A percentile compares a stretch with the other conserved stretches of the same genome.
Evolutionary conservation across 2,113 vertebrate species (phyloP).

Genomic region (Grammomys dolichurus): DNA sequence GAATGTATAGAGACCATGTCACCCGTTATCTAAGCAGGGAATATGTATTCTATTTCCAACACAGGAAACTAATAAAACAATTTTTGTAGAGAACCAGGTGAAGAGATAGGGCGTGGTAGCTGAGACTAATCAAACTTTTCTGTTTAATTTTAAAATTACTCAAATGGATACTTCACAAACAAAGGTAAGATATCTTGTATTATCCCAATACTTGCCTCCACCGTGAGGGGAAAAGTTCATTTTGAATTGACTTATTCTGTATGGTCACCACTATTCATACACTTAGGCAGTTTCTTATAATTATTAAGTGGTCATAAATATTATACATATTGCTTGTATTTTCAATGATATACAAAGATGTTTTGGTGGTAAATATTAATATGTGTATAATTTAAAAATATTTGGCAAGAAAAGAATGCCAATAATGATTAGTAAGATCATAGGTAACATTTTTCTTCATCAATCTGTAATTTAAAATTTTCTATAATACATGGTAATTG

Average conservation of each 20-base stretch:
- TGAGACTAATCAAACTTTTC: slow-evolving; percentile 9
- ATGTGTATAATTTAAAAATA: background rate
- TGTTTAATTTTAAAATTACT: slow-evolving; percentile 26
- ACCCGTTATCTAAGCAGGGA: background rate
- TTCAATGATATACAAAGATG: background rate
- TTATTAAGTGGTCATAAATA: background rate
- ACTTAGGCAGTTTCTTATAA: slow-evolving; percentile 25
- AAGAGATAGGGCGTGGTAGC: background rate
- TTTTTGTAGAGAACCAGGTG: background rate
- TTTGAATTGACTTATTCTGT: slow-evolving; percentile 21
- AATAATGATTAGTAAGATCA: slow-evolving; percentile 5
- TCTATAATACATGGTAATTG: background rate
- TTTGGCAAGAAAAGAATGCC: background rate
- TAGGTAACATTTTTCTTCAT: background rate
- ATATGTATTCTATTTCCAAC: slow-evolving; percentile 17
- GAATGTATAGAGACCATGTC: background rate
- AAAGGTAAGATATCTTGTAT: slow-evolving; percentile 25
- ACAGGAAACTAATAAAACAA: slow-evolving; percentile 49
- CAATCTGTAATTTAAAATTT: background rate
- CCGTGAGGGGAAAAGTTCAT: background rate
- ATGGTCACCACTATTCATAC: background rate
- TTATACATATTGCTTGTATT: background rate
- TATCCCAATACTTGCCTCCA: background rate
- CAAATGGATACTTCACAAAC: background rate
- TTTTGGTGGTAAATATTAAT: background rate